phyloP scores from a whole-genome alignment of 2,797 vertebrate species.

The Rhynchotus rufescens region DNA sequence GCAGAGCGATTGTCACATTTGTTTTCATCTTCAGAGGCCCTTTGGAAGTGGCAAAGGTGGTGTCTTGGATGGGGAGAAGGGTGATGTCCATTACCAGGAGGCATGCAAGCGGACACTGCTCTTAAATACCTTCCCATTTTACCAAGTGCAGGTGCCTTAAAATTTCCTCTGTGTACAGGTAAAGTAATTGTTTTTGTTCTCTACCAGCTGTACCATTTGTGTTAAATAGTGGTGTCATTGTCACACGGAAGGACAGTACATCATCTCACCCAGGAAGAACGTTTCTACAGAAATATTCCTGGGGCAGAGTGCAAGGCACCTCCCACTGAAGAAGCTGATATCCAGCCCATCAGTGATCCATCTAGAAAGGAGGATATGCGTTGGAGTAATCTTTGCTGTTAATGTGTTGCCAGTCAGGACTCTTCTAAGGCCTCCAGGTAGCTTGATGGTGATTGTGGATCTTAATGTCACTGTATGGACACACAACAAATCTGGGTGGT shows the following conservation, averaged over 20 bases:
- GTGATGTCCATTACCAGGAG: slow-evolving; percentile 57
- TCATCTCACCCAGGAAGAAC: slow-evolving; percentile 45
- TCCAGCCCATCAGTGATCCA: neutral
- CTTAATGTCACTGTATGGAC: neutral
- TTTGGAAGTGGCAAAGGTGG: slow-evolving; percentile 66
- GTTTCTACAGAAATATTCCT: slow-evolving; percentile 67
- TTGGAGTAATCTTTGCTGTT: slow-evolving; percentile 11
- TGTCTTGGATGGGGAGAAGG: slow-evolving; percentile 53
- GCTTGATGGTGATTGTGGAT: neutral
- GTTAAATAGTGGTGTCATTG: slow-evolving; percentile 36
- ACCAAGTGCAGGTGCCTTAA: slow-evolving; percentile 47
- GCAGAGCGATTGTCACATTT: slow-evolving; percentile 79
- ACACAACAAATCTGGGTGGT: neutral
- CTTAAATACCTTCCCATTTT: slow-evolving; percentile 56
- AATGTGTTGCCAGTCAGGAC: neutral
- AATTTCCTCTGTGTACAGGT: slow-evolving; percentile 57
- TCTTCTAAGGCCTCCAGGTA: slow-evolving; percentile 17
- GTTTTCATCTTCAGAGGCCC: slow-evolving; percentile 77
- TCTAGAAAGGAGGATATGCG: neutral
- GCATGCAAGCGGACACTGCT: slow-evolving; percentile 38
- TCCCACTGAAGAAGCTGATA: slow-evolving; percentile 16
- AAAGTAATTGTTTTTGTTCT: slow-evolving; percentile 55
- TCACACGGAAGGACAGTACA: slow-evolving; percentile 34
- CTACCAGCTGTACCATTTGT: neutral
- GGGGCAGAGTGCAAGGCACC: neutral